Evolutionary conservation across 2,888 invertebrate species (phyloP).

Genomic region (Hypselothyrea guttata): DNA sequence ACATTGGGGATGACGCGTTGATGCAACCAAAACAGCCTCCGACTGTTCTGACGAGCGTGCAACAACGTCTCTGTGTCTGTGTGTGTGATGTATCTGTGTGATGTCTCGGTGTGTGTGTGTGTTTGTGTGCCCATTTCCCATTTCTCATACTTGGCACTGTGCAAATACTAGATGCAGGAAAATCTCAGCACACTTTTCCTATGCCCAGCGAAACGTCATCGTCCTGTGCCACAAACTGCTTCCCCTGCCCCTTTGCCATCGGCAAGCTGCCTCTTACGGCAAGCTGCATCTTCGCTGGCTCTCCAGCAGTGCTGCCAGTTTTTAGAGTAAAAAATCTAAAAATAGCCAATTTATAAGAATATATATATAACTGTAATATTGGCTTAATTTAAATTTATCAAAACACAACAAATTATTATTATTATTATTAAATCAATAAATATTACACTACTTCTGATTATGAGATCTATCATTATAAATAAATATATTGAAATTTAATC

Average conservation of each 20-base stretch:
- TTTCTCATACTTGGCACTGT: conserved; percentile 31
- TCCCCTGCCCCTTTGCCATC: conserved; percentile 7
- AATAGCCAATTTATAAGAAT: too few relatives aligned
- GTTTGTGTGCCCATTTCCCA: conserved; percentile 45
- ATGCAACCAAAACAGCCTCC: conserved; percentile 41
- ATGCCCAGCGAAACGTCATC: conserved; percentile 61
- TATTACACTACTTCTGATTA: too few relatives aligned
- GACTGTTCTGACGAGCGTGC: conserved; percentile 14
- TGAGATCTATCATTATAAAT: too few relatives aligned
- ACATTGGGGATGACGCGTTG: conserved; percentile 56
- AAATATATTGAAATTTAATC: too few relatives aligned
- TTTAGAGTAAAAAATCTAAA: too few relatives aligned
- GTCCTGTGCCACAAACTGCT: conserved; percentile 46
- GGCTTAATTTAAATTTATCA: too few relatives aligned
- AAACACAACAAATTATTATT: too few relatives aligned
- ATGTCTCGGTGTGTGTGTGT: conserved; percentile 21
- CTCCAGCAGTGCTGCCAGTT: too few relatives aligned
- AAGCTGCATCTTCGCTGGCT: not conserved
- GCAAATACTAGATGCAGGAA: conserved; percentile 43
- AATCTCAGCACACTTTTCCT: conserved; percentile 64
- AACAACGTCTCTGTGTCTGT: conserved; percentile 3
- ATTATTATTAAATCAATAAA: too few relatives aligned
- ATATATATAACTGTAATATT: too few relatives aligned
- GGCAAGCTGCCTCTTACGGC: too few relatives aligned
- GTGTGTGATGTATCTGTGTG: conserved; percentile 6